These are phyloP conservation scores for Trigoniulus corallinus DNA, from an alignment of 1,140 invertebrate species.

Conservation along the genomic window DNA sequence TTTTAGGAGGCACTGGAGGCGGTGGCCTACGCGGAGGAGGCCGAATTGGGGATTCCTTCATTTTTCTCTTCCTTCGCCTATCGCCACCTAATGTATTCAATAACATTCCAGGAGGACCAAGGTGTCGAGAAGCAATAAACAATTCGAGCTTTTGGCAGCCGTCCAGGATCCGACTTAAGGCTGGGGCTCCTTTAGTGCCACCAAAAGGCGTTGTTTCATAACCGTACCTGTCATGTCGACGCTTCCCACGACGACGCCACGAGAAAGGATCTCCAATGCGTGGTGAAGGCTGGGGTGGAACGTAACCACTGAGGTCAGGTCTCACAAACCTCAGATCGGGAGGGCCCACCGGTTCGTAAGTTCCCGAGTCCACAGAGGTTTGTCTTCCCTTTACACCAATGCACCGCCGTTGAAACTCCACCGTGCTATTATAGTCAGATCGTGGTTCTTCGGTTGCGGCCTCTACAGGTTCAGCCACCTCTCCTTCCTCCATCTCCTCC, in stretches of 20 bases:
- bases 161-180: not conserved
- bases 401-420: not conserved
- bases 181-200: not conserved
- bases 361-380: not conserved
- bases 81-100: not conserved
- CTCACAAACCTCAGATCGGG: not conserved
- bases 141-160: not conserved
- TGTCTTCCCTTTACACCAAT: not conserved
- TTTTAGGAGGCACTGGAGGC: no score
- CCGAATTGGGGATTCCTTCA: no score
- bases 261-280: not conserved
- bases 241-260: not conserved
- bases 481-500: not conserved
- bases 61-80: not conserved
- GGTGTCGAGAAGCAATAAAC: not conserved
- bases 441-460: not conserved
- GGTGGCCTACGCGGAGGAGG: no score
- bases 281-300: not conserved
- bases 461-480: not conserved
- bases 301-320: not conserved
- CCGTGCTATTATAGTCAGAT: not conserved
- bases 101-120: not conserved
- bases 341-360: not conserved
- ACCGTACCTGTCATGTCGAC: not conserved
- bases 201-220: not conserved